Evolutionary conservation across 2,113 vertebrate species (phyloP).

Genomic region (Platysternon megacephalum): DNA sequence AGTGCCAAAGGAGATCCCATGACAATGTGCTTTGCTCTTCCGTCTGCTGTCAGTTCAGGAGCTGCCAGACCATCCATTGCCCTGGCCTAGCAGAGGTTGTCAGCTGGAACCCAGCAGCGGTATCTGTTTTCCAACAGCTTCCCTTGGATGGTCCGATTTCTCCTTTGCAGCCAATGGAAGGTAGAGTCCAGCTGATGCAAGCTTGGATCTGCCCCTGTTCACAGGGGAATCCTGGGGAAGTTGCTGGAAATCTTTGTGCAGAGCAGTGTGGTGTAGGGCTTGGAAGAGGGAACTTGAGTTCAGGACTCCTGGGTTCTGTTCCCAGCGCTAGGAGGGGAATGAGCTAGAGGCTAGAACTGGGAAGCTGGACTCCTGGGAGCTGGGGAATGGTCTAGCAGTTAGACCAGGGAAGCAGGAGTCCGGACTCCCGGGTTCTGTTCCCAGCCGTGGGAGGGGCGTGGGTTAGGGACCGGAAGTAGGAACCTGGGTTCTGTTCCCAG

Average conservation of each 20-base stretch:
- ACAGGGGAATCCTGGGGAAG: fast-evolving
- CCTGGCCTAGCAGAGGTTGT: neutral
- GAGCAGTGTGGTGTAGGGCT: neutral
- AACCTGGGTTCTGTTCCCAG: neutral
- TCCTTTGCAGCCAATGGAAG: neutral
- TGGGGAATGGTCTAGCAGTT: too few relatives aligned
- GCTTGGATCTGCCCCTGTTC: neutral
- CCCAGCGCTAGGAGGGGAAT: neutral
- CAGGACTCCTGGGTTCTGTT: neutral
- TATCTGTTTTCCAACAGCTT: neutral
- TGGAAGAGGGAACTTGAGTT: neutral
- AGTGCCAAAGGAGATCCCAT: neutral
- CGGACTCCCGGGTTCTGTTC: too few relatives aligned
- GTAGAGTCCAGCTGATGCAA: neutral
- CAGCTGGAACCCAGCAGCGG: neutral
- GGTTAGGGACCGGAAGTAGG: too few relatives aligned
- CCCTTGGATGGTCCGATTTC: neutral
- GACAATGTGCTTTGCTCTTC: neutral
- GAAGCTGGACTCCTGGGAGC: neutral
- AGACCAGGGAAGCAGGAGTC: too few relatives aligned
- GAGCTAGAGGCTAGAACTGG: neutral
- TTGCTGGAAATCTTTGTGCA: neutral
- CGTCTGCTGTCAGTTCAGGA: neutral
- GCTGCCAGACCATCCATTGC: neutral
- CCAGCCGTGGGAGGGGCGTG: too few relatives aligned